These are phyloP conservation scores for Thecophora atra DNA, from an alignment of 2,888 invertebrate species.

Conservation along the genomic window DNA sequence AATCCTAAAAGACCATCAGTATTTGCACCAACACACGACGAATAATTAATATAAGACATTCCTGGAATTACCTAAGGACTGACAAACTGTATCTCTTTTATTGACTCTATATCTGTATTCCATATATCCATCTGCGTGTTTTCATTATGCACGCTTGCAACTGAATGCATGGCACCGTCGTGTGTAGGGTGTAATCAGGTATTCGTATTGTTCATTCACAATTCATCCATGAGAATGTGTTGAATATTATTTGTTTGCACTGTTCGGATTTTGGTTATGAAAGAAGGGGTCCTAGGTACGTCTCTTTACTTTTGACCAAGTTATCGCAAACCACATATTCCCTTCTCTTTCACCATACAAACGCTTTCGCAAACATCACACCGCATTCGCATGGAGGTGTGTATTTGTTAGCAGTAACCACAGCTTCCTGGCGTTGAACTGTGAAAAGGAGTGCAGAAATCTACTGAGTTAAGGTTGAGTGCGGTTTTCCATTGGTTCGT, in stretches of 20 bases:
- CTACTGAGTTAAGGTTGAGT: constrained; percentile 19
- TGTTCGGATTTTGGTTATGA: neutral
- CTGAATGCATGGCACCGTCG: neutral
- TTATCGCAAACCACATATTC: constrained; percentile 32
- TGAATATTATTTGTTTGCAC: neutral
- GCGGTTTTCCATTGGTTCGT: constrained; percentile 12
- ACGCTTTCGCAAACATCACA: neutral
- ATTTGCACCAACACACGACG: no score
- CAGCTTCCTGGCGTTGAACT: constrained; percentile 16
- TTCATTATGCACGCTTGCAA: no score
- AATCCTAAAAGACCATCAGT: no score
- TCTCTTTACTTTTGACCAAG: constrained; percentile 33
- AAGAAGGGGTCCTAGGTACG: constrained; percentile 28
- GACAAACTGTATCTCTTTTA: no score
- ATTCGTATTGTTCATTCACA: constrained; percentile 21
- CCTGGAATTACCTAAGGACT: no score
- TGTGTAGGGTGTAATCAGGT: neutral
- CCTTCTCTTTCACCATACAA: neutral
- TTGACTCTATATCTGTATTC: no score
- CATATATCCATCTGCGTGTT: no score
- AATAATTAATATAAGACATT: no score
- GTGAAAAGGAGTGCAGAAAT: constrained; percentile 17
- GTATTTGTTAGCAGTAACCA: neutral
- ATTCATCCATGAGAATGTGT: constrained; percentile 19
- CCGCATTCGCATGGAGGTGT: neutral